Conservation (phyloP, 2,888 invertebrate species). For the Hirtodrosophila cameraria region DNA sequence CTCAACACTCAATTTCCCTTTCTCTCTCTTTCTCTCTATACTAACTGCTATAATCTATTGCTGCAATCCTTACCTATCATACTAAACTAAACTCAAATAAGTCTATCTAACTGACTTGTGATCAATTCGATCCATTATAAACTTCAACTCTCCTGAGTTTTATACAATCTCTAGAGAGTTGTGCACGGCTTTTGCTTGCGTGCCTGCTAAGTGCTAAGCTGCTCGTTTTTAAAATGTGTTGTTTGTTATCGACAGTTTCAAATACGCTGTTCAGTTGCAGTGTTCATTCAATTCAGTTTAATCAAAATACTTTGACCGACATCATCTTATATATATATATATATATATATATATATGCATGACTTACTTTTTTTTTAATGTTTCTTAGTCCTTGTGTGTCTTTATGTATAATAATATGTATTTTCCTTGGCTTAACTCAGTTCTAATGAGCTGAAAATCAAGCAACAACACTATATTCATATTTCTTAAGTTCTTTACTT, state of each 20-base stretch:
- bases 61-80: neutral
- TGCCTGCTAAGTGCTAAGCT: slow-evolving; percentile 55
- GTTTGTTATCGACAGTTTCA: slow-evolving; percentile 32
- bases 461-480: too few relatives aligned
- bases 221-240: slow-evolving; percentile 51
- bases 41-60: too few relatives aligned
- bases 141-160: neutral
- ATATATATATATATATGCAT: too few relatives aligned
- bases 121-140: slow-evolving; percentile 1
- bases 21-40: slow-evolving; percentile 4
- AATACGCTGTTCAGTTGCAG: too few relatives aligned
- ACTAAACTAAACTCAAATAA: neutral
- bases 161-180: slow-evolving; percentile 2
- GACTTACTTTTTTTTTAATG: neutral
- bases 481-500: too few relatives aligned
- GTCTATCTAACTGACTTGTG: slow-evolving; percentile 3
- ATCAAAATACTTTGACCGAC: slow-evolving; percentile 19
- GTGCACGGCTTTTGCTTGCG: slow-evolving; percentile 51
- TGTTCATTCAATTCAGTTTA: neutral
- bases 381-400: slow-evolving; percentile 10
- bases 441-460: too few relatives aligned
- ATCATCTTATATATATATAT: slow-evolving; percentile 3
- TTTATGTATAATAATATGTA: too few relatives aligned
- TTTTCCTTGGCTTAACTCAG: too few relatives aligned
- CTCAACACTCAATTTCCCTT: slow-evolving; percentile 13